Conservation (phyloP, 2,113 vertebrate genomes). For the Hemicordylus capensis region DNA sequence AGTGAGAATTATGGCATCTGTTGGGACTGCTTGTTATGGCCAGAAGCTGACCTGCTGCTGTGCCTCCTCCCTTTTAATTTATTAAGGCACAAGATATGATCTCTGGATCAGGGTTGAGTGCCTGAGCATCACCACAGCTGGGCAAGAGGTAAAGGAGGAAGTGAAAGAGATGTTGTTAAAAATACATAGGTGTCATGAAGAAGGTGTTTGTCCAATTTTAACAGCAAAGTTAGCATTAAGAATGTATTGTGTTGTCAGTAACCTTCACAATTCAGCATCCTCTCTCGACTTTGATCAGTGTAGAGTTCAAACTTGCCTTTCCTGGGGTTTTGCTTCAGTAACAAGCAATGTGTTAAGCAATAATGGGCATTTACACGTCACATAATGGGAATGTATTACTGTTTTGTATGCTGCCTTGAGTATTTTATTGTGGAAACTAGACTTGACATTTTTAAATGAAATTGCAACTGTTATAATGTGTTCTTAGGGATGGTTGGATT, state of each 20-base stretch:
- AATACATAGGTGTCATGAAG: not conserved
- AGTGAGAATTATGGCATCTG: not conserved
- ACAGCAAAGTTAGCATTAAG: rapidly evolving
- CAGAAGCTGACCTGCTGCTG: not conserved
- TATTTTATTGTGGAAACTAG: not conserved
- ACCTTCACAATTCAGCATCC: rapidly evolving
- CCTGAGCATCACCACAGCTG: rapidly evolving
- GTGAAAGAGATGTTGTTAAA: not conserved
- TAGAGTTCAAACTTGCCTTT: not conserved
- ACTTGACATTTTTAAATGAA: not conserved
- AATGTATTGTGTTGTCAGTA: not conserved
- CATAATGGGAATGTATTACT: constrained; percentile 13
- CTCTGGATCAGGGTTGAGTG: not conserved
- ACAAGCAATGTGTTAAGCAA: not conserved
- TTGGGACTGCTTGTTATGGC: not conserved
- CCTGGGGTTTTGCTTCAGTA: not conserved
- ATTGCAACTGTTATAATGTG: too few species aligned
- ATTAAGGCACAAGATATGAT: not conserved
- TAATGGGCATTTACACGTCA: not conserved
- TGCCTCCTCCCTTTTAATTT: not conserved
- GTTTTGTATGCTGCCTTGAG: not conserved
- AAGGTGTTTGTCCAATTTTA: rapidly evolving
- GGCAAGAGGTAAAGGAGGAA: not conserved
- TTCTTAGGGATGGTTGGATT: too few species aligned
- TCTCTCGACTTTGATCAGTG: rapidly evolving